Evolutionary conservation across 2,797 vertebrate species (phyloP).

Genomic region (Molossus alvarezi): DNA sequence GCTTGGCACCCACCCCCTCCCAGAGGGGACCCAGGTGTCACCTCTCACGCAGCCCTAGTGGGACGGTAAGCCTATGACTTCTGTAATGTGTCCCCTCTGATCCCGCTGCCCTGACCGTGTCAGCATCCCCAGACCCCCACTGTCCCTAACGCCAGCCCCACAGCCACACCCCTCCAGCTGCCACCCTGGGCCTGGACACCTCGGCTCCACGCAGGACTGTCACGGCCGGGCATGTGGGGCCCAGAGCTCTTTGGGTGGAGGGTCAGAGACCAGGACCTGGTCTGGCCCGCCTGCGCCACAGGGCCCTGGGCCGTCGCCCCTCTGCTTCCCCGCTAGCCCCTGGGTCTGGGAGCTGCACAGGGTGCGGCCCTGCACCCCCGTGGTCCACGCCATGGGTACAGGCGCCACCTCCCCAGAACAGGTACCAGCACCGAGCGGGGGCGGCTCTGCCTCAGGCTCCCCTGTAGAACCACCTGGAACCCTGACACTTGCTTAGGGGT

Average conservation of each 20-base stretch:
- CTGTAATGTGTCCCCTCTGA: neutral
- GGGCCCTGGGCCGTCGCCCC: neutral
- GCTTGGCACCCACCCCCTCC: neutral
- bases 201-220: neutral
- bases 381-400: neutral
- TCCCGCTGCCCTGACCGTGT: neutral
- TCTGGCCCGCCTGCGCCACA: neutral
- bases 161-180: neutral
- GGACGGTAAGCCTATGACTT: neutral
- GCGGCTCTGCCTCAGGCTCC: neutral
- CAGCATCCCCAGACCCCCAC: neutral
- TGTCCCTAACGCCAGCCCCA: neutral
- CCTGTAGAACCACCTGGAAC: neutral
- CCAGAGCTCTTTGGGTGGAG: neutral
- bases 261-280: neutral
- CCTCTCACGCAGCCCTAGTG: too few relatives aligned
- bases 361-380: too few relatives aligned
- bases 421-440: rapidly evolving
- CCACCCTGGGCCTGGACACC: neutral
- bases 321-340: neutral
- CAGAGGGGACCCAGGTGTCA: rapidly evolving
- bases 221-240: neutral
- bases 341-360: neutral
- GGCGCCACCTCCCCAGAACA: too few relatives aligned
- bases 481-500: neutral